These are phyloP conservation scores for Tragelaphus strepsiceros DNA, from an alignment of 2,113 vertebrate species.

Conservation along the genomic window DNA sequence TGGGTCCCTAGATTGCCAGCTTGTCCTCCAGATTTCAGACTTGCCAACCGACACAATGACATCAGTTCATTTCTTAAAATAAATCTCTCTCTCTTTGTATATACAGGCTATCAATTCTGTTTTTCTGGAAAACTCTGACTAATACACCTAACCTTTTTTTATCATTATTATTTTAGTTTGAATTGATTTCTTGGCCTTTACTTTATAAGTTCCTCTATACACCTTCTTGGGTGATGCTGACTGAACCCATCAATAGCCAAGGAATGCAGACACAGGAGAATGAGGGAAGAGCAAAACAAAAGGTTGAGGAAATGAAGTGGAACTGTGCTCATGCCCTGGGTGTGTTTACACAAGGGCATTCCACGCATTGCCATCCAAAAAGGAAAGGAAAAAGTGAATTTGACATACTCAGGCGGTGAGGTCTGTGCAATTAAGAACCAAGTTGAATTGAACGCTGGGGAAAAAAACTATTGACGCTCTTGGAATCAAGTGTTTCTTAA, in stretches of 20 bases:
- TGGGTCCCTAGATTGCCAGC: background rate
- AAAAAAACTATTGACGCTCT: background rate
- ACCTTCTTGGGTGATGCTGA: background rate
- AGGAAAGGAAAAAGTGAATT: conserved; percentile 65
- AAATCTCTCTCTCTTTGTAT: background rate
- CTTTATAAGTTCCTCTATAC: background rate
- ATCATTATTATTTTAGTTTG: background rate
- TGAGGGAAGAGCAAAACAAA: conserved; percentile 29
- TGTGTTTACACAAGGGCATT: conserved; percentile 50
- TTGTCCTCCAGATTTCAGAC: background rate
- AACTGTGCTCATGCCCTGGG: background rate
- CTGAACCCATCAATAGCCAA: background rate
- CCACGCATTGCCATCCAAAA: conserved; percentile 31
- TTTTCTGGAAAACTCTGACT: background rate
- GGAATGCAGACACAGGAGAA: conserved; percentile 18
- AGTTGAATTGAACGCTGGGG: background rate
- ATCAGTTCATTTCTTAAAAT: background rate
- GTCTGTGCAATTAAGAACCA: conserved; percentile 30
- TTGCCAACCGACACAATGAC: background rate
- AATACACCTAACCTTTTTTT: background rate
- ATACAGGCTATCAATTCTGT: background rate
- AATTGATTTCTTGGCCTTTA: background rate
- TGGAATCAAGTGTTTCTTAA: background rate
- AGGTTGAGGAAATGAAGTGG: conserved; percentile 39
- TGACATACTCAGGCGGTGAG: conserved; percentile 33